Base-by-base conservation (phyloP, 2,888 invertebrate genomes). In the Drosophila leonis region DNA sequence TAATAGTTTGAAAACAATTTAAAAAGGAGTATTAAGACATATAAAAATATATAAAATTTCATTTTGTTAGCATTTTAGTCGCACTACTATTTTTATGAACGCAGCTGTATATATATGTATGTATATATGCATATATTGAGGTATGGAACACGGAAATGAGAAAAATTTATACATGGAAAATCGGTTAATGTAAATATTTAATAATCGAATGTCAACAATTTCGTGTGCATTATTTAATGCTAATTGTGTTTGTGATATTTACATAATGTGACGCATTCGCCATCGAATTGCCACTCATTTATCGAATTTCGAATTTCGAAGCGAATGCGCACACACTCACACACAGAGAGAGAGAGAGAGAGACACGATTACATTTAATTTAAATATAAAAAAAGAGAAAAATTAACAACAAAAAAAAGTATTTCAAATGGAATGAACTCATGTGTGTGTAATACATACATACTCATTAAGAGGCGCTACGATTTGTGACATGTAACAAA, bases 171-270 rank as follows among this genome's bases (percentile, higher is more conserved):
- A 37, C 52, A 49, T 35, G 31, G 31, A 52, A 27, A 41, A n/a
- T 54, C 15, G 27, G 24, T 59, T 46, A 72, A 74, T 60, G 42
- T 39, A 64, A 48, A 48, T 59, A 27, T 56, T 55, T 59, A 51
- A 57, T 52, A 60, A 70, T 72, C 62, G 51, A 13, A 41, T 62
- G 48, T 49, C 35, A 71, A 61, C 42, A 39, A n/a, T 41, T 31
- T 31, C 18, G 15, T 54, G 54, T 72, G 72, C 72, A 70, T 62
- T 46, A 65, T 69, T 75, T 52, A 60, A 80, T 76, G 76, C 70
- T 75, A 80, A 76, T 80, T 70, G 60, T 63, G 60, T 46, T 56
- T 54, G 13, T 54, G 41, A 42, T 61, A 79, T 75, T 75, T 54
- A 75, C 75, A 75, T 61, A 39, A 56, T 78, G 55, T 18, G 44